phyloP scores from a whole-genome alignment of 2,113 vertebrate genomes.

The Trinectes maculatus region DNA sequence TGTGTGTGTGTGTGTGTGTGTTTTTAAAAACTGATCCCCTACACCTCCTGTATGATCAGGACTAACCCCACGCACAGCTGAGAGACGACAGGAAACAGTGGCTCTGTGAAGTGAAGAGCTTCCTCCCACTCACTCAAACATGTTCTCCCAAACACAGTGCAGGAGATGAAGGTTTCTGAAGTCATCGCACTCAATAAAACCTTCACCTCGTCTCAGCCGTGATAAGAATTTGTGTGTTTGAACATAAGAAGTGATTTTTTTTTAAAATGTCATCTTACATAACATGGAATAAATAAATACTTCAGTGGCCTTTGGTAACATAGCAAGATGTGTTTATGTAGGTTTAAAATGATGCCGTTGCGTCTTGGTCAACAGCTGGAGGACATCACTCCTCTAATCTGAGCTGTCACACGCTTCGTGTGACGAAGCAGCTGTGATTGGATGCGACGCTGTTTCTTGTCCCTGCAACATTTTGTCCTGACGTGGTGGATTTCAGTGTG shows the following conservation, averaged over 20 bases:
- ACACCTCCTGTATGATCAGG: not conserved
- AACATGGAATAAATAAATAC: constrained; percentile 28
- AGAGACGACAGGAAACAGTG: not conserved
- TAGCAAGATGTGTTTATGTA: constrained; percentile 17
- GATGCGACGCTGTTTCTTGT: not conserved
- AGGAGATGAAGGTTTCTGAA: not conserved
- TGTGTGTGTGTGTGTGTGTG: no score
- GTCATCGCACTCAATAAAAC: not conserved
- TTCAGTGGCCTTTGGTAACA: constrained; percentile 19
- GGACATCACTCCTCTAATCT: not conserved
- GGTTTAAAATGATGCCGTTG: constrained; percentile 14
- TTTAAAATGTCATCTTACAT: constrained; percentile 33
- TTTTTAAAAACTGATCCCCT: no score
- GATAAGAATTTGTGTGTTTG: not conserved
- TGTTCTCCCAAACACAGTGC: constrained; percentile 1
- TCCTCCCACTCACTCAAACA: constrained; percentile 29
- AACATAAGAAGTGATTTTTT: constrained; percentile 10
- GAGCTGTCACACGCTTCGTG: not conserved
- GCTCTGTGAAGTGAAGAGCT: not conserved
- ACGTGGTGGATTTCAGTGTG: not conserved
- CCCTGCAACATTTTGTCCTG: not conserved
- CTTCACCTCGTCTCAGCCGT: not conserved
- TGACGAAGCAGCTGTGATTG: not conserved
- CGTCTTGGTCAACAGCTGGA: constrained; percentile 17
- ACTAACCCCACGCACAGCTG: not conserved